Conservation (phyloP, 2,113 vertebrate species). For the Tenebrosternarchus preto region DNA sequence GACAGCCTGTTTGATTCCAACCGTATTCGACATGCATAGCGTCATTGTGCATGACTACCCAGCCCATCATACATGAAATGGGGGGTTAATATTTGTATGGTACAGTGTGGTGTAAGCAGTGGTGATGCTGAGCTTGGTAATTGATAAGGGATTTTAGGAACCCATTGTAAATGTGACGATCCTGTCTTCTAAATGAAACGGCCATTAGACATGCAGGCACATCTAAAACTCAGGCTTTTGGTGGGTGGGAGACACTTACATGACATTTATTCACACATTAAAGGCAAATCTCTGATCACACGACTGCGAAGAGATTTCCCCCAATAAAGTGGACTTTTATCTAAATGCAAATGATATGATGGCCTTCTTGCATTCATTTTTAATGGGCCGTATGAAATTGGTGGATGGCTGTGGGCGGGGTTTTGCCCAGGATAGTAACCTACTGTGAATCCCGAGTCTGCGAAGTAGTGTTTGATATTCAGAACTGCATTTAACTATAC, state of each 20-base stretch:
- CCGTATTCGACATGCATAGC: too few species aligned
- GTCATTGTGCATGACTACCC: too few species aligned
- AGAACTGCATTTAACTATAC: constrained; percentile 20
- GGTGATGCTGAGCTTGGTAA: neutral
- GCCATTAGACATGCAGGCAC: constrained; percentile 12
- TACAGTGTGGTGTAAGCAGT: too few species aligned
- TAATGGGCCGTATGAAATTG: constrained; percentile 52
- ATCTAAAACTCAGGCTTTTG: constrained; percentile 11
- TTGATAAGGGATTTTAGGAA: neutral
- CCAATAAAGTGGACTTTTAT: constrained; percentile 61
- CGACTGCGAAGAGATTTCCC: constrained; percentile 49
- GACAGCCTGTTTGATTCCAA: too few species aligned
- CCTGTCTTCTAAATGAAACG: constrained; percentile 52
- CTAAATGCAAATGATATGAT: constrained; percentile 62
- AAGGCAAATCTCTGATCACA: constrained; percentile 49
- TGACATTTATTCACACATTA: constrained; percentile 56
- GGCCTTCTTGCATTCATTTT: constrained; percentile 53
- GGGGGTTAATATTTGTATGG: too few species aligned
- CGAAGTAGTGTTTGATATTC: constrained; percentile 8
- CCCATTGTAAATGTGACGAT: neutral
- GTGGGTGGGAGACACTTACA: constrained; percentile 2
- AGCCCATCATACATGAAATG: too few species aligned
- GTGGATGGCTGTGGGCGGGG: constrained; percentile 21
- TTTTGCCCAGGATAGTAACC: constrained; percentile 2
- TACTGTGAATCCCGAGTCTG: neutral